Base-by-base conservation (phyloP, 2,888 invertebrate genomes). In the Lissonota sp. region DNA sequence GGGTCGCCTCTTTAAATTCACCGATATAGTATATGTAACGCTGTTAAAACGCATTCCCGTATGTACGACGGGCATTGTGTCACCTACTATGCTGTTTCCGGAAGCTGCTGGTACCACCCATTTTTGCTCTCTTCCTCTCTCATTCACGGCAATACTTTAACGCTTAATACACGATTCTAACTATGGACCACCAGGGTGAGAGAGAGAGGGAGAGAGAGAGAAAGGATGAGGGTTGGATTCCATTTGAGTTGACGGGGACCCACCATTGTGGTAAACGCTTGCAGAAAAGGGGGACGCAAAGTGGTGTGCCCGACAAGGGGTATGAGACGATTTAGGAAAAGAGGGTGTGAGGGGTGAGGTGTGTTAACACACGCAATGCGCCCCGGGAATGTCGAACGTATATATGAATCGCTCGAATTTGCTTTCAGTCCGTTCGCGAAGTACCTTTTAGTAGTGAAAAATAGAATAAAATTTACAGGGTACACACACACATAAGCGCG, bases 361-460 rank as follows among this genome's bases (percentile, higher is more conserved):
- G 57, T 26, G 70, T 60, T 72, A 67, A 71, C 79, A 71, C 74
- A 79, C 42, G 75, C 53, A 69, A 53, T 57, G 74, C 74, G 49
- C 74, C 44, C 6, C 6, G 64, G 64, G 57, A 75, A 75, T 82
- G 78, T 75, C 79, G 70, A 82, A 79, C 67, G 67, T 77, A 77
- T 75, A 53, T 67, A 69, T 78, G 81, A 79, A 82, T 79, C 63
- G 81, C 71, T 74, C 74, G 81, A 81, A 81, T 81, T 81, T 81
- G 81, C 81, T 82, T 82, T 82, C 75, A 82, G 81, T 71, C 26
- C 81, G 81, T 75, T 79, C 26, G 81, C 71, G 75, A 78, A 82
- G 81, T 82, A 82, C 81, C 81, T 82, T 82, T 82, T 75, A 79
- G 81, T 70, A 67, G 75, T 82, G 81, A 79, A 82, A 79, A 79